These are phyloP conservation scores for Donacobius atricapilla DNA, from an alignment of 2,113 vertebrate genomes.

Conservation along the genomic window DNA sequence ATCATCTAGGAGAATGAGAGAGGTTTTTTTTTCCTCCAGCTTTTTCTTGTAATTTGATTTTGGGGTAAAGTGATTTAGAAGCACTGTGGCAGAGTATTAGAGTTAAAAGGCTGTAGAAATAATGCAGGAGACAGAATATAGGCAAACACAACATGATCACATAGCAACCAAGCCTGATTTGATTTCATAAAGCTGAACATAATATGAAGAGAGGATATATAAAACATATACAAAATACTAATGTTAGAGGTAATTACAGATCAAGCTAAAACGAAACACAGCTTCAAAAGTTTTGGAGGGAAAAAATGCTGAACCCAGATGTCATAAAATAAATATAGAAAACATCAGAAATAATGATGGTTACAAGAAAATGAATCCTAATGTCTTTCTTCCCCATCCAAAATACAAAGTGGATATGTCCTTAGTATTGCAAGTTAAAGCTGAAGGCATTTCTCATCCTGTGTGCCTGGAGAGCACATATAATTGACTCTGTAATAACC, in stretches of 20 bases:
- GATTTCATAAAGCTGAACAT: slow-evolving; percentile 4
- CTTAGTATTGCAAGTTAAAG: not conserved
- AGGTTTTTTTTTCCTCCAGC: accelerated
- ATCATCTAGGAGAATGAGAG: not conserved
- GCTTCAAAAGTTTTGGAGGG: not conserved
- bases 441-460: not conserved
- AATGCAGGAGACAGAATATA: not conserved
- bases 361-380: not conserved
- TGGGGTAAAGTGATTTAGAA: slow-evolving; percentile 41
- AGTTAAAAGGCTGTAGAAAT: slow-evolving; percentile 27
- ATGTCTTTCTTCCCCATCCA: not conserved
- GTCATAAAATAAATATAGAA: not conserved
- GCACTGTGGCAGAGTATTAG: not conserved
- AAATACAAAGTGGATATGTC: not conserved
- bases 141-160: not conserved
- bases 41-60: slow-evolving; percentile 39
- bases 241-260: not conserved
- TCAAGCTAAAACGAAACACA: not conserved
- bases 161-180: not conserved
- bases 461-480: not conserved
- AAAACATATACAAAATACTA: not conserved
- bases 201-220: not conserved
- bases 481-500: not conserved
- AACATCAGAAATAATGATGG: not conserved
- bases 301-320: not conserved